These are phyloP conservation scores for Pseudomyrmex pallidus DNA, from an alignment of 1,140 invertebrate species.

Conservation along the genomic window DNA sequence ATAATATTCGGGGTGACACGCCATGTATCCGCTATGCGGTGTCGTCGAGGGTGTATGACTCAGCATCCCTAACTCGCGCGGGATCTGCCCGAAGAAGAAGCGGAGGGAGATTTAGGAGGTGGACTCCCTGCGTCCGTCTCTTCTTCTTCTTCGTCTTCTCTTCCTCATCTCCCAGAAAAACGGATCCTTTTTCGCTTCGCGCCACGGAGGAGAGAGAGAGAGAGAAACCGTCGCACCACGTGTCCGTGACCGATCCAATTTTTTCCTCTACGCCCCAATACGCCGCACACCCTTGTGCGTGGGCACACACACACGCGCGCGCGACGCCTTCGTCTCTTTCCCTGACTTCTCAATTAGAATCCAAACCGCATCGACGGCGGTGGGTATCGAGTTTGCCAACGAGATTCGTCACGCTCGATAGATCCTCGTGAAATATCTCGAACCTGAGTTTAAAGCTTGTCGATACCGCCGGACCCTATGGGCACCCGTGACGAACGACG, in stretches of 20 bases:
- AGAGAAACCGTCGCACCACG: conserved; percentile 70
- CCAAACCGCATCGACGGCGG: conserved; percentile 51
- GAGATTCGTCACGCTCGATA: conserved; percentile 69
- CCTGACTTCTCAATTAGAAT: conserved; percentile 75
- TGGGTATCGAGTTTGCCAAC: conserved; percentile 69
- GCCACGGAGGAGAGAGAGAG: conserved; percentile 30
- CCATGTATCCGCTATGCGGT: conserved; percentile 73
- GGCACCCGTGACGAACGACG: conserved; percentile 33
- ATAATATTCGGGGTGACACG: conserved; percentile 83
- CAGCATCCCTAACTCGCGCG: conserved; percentile 77
- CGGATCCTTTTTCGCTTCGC: conserved; percentile 62
- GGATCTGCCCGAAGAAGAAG: conserved; percentile 20
- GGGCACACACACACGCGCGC: conserved; percentile 16
- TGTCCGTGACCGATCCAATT: conserved; percentile 81
- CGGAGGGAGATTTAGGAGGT: conserved; percentile 35
- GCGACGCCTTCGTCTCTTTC: conserved; percentile 54
- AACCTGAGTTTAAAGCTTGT: conserved; percentile 32
- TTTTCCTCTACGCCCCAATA: conserved; percentile 69
- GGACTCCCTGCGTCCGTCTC: conserved; percentile 4
- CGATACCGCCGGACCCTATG: conserved; percentile 20
- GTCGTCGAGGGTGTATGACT: conserved; percentile 75
- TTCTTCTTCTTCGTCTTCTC: conserved; percentile 9
- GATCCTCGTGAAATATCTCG: conserved; percentile 46
- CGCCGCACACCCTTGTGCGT: conserved; percentile 57
- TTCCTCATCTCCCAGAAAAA: conserved; percentile 39